Conservation (phyloP, 2,113 vertebrate species). For the Gnathonemus echidnorhynchus region DNA sequence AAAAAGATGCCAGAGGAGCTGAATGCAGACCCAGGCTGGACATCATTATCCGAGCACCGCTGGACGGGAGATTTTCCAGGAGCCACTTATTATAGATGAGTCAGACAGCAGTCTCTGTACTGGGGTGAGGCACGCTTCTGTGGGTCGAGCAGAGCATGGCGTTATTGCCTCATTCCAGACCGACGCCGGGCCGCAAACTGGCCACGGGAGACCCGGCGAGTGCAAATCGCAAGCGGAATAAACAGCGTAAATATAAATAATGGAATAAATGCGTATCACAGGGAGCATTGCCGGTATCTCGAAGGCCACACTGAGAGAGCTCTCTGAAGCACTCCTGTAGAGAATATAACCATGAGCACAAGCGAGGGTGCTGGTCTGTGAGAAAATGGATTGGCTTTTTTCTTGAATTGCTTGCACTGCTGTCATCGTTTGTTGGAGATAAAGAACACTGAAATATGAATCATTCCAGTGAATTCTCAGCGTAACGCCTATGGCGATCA, state of each 20-base stretch:
- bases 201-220: neutral
- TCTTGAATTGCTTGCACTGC: neutral
- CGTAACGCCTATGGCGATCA: slow-evolving; percentile 50
- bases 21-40: slow-evolving; percentile 44
- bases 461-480: slow-evolving; percentile 42
- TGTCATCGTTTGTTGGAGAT: neutral
- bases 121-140: neutral
- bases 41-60: slow-evolving; percentile 30
- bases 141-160: neutral
- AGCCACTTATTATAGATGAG: slow-evolving; percentile 41
- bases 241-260: neutral
- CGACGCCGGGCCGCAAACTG: neutral
- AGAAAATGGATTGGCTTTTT: neutral
- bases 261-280: neutral
- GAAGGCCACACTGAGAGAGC: neutral
- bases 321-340: neutral
- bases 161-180: neutral
- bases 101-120: slow-evolving; percentile 32
- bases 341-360: neutral
- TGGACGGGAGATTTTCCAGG: slow-evolving; percentile 38
- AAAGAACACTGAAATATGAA: neutral
- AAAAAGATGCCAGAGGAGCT: neutral
- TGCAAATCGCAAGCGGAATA: neutral
- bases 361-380: neutral
- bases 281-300: neutral